A percentile compares a stretch with the other conserved stretches of the same genome.
phyloP scores from a whole-genome alignment of 2,113 vertebrate genomes.

The Ascaphus truei region DNA sequence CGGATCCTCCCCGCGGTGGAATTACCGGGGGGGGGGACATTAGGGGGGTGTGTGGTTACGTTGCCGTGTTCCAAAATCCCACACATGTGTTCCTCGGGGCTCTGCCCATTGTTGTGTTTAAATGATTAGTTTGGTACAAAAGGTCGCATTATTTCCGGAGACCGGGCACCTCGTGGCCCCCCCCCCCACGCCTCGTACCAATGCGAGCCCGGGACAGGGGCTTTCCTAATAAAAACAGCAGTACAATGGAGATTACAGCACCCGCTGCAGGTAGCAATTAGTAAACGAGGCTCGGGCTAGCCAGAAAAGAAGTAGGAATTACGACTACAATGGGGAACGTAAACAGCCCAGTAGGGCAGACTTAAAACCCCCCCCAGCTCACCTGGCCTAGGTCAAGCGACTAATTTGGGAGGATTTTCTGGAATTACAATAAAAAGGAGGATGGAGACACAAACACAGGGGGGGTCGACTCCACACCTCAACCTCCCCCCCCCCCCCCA shows the following conservation, averaged over 20 bases:
- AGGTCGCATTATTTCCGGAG: constrained; percentile 16
- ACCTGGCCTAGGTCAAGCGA: neutral
- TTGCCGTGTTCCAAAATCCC: constrained; percentile 6
- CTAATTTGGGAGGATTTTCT: neutral
- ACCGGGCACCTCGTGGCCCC: constrained; percentile 28
- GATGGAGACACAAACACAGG: too few species aligned
- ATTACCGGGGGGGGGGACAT: too few species aligned
- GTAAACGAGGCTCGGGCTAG: neutral
- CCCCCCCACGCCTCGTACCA: too few species aligned
- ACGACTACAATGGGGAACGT: constrained; percentile 17
- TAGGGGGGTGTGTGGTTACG: too few species aligned
- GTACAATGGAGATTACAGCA: constrained; percentile 21
- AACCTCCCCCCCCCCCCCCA: too few species aligned
- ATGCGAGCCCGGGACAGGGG: neutral
- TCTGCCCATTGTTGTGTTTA: constrained; percentile 7
- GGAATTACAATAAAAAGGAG: neutral
- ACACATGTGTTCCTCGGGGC: neutral
- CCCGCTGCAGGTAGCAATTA: constrained; percentile 20
- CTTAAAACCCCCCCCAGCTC: neutral
- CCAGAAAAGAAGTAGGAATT: constrained; percentile 4
- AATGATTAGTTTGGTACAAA: constrained; percentile 1
- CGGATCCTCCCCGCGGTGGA: too few species aligned
- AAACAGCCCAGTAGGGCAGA: neutral
- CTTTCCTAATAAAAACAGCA: constrained; percentile 4
- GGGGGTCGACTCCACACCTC: too few species aligned